phyloP scores from a whole-genome alignment of 2,797 vertebrate genomes.

The Pygocentrus nattereri region DNA sequence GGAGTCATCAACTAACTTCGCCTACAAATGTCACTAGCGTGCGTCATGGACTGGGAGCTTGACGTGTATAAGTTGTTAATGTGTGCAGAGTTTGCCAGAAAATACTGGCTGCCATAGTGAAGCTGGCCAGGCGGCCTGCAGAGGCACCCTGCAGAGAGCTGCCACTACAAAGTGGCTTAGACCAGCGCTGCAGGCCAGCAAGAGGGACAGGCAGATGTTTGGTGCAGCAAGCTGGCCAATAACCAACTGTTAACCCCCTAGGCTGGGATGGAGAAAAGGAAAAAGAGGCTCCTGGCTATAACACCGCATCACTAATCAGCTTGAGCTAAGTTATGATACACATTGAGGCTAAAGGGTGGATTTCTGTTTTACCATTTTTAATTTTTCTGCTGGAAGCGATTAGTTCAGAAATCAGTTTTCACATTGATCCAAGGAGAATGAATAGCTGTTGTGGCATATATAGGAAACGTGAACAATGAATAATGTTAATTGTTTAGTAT shows the following conservation, averaged over 20 bases:
- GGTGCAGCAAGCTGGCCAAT: conserved; percentile 41
- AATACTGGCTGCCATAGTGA: background rate
- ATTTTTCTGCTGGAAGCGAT: background rate
- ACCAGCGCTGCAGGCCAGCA: conserved; percentile 20
- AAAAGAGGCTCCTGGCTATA: conserved; percentile 22
- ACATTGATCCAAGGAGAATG: background rate
- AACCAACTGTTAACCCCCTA: conserved; percentile 42
- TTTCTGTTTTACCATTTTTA: conserved; percentile 2
- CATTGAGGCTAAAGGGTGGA: background rate
- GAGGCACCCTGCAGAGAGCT: conserved; percentile 29
- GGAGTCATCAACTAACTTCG: background rate
- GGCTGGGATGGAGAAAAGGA: conserved; percentile 9
- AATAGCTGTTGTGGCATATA: background rate
- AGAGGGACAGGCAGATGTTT: conserved; percentile 45
- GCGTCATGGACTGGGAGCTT: background rate
- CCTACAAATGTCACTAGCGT: background rate
- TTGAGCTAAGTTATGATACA: background rate
- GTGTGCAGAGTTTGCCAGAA: conserved; percentile 13
- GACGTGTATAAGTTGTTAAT: background rate
- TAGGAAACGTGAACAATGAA: background rate
- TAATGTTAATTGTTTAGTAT: too few species aligned
- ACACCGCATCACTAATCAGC: conserved; percentile 22
- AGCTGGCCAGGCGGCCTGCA: conserved; percentile 20
- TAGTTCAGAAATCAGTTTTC: background rate
- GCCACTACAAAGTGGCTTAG: conserved; percentile 33